These are phyloP conservation scores for Heterotilapia buettikoferi DNA, from an alignment of 2,113 vertebrate genomes.

Conservation along the genomic window DNA sequence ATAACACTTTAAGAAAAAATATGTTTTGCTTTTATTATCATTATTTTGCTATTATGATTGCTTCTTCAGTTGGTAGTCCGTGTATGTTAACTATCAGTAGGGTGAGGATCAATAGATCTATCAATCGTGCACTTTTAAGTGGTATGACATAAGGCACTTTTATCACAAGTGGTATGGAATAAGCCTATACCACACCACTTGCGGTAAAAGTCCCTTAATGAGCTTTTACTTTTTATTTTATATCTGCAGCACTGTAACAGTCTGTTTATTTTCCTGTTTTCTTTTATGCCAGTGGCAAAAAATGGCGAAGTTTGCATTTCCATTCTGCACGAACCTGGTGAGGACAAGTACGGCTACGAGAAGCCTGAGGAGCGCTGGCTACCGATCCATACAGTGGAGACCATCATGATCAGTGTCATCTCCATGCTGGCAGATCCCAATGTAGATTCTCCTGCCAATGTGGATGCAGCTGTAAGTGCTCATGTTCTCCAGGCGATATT, in stretches of 20 bases:
- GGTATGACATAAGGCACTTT: neutral
- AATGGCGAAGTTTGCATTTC: conserved; percentile 76
- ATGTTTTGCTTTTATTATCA: neutral
- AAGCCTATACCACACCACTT: neutral
- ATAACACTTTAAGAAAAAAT: neutral
- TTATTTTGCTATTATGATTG: neutral
- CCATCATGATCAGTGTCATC: conserved; percentile 77
- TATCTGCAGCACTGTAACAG: neutral
- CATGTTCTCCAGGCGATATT: neutral
- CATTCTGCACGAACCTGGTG: conserved; percentile 74
- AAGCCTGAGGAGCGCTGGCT: conserved; percentile 76
- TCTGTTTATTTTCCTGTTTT: neutral
- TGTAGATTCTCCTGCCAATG: conserved; percentile 74
- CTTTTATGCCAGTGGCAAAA: conserved; percentile 62
- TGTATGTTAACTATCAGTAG: neutral
- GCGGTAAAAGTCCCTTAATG: neutral
- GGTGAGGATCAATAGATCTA: neutral
- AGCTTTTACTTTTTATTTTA: neutral
- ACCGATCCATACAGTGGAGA: conserved; percentile 74
- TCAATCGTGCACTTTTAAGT: neutral
- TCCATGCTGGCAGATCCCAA: conserved; percentile 78
- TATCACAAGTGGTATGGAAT: neutral
- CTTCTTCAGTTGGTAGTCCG: neutral
- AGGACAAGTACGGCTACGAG: conserved; percentile 76
- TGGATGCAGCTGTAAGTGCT: conserved; percentile 73